Conservation (phyloP, 2,113 vertebrate species). For the Romanogobio albipinnatus region DNA sequence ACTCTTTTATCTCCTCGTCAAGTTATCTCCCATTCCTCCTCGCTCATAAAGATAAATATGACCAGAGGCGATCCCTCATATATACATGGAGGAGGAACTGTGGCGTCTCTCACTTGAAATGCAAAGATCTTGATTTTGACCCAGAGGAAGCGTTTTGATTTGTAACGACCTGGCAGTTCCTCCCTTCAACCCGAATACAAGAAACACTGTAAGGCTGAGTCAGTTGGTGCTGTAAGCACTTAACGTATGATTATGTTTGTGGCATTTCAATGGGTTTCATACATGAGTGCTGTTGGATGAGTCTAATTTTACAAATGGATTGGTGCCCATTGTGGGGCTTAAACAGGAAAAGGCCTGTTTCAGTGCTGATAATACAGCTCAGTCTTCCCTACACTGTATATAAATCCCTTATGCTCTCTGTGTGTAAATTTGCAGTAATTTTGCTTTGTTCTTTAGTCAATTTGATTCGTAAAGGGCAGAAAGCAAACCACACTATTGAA, state of each 20-base stretch:
- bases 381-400: constrained; percentile 73
- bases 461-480: constrained; percentile 66
- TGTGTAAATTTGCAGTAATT: constrained; percentile 69
- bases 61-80: constrained; percentile 20
- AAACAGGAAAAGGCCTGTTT: constrained; percentile 76
- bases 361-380: constrained; percentile 76
- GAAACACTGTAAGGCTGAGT: constrained; percentile 47
- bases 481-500: constrained; percentile 66
- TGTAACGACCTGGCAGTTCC: neutral
- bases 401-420: constrained; percentile 74
- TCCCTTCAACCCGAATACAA: neutral
- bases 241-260: constrained; percentile 73
- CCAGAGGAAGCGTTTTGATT: constrained; percentile 8
- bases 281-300: constrained; percentile 71
- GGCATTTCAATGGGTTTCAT: constrained; percentile 70
- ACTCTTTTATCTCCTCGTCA: constrained; percentile 20
- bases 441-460: constrained; percentile 64
- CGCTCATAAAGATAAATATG: constrained; percentile 11
- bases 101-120: neutral
- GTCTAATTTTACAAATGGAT: constrained; percentile 78
- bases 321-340: constrained; percentile 75
- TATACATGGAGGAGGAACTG: neutral
- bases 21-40: constrained; percentile 16
- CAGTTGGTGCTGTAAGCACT: constrained; percentile 72
- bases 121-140: neutral